These are phyloP conservation scores for Metalampra italica DNA, from an alignment of 2,888 invertebrate genomes.

Conservation along the genomic window DNA sequence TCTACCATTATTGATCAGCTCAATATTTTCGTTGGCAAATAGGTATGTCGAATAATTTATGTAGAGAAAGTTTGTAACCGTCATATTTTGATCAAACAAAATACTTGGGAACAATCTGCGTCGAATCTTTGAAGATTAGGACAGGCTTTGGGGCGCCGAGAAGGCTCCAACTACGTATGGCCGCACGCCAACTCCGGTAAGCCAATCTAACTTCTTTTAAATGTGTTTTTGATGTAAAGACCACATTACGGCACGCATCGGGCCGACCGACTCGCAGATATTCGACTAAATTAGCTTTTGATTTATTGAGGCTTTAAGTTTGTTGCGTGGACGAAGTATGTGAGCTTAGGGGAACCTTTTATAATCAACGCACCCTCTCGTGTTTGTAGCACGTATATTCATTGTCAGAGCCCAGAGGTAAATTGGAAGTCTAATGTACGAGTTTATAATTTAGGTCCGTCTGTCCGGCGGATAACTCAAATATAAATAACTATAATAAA, in stretches of 20 bases:
- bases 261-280: conserved; percentile 52
- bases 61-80: conserved; percentile 52
- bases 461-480: too few relatives aligned
- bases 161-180: conserved; percentile 69
- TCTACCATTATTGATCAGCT: background rate
- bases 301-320: conserved; percentile 60
- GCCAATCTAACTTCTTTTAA: conserved; percentile 79
- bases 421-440: too few relatives aligned
- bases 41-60: conserved; percentile 4
- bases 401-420: too few relatives aligned
- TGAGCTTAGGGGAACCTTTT: background rate
- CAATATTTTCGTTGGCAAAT: background rate
- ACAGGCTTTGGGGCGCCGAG: conserved; percentile 62
- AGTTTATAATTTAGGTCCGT: too few relatives aligned
- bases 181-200: conserved; percentile 71
- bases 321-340: conserved; percentile 17
- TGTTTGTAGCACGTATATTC: too few relatives aligned
- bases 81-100: conserved; percentile 68
- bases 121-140: conserved; percentile 70
- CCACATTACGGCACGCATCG: conserved; percentile 69
- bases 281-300: conserved; percentile 70
- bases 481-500: too few relatives aligned
- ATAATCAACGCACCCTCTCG: background rate
- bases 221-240: conserved; percentile 78
- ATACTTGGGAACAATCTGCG: conserved; percentile 73